These are phyloP conservation scores for Dermatophagoides farinae DNA, from an alignment of 1,140 invertebrate species.

Conservation along the genomic window DNA sequence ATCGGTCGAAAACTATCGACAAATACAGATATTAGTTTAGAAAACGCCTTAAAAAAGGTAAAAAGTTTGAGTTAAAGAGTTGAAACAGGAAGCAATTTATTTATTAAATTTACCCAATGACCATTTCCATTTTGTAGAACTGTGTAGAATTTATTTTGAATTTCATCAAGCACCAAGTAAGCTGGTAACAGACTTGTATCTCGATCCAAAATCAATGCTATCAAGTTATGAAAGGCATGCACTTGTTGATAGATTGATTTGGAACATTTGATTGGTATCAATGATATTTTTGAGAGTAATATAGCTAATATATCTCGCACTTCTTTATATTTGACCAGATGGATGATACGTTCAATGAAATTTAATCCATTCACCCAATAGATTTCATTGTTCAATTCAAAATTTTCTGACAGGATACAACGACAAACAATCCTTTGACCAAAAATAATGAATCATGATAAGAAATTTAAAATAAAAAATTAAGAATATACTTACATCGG, in stretches of 20 bases:
- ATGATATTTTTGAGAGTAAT: slow-evolving; percentile 59
- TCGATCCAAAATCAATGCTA: slow-evolving; percentile 73
- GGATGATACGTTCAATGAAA: slow-evolving; percentile 61
- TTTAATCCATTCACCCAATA: slow-evolving; percentile 69
- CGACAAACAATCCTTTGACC: slow-evolving; percentile 71
- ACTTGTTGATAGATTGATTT: slow-evolving; percentile 55
- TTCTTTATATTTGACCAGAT: slow-evolving; percentile 74
- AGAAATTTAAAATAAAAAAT: too few relatives aligned
- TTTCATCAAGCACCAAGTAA: slow-evolving; percentile 84
- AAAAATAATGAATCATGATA: too few relatives aligned
- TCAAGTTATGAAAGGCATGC: slow-evolving; percentile 51
- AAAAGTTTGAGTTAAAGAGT: neutral
- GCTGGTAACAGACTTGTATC: slow-evolving; percentile 74
- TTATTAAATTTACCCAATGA: slow-evolving; percentile 68
- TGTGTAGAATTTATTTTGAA: slow-evolving; percentile 40
- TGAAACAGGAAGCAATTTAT: neutral
- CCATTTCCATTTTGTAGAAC: slow-evolving; percentile 40
- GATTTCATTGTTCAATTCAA: slow-evolving; percentile 48
- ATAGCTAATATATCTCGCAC: slow-evolving; percentile 28
- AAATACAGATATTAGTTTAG: slow-evolving; percentile 61
- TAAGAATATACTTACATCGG: neutral
- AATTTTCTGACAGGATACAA: slow-evolving; percentile 51
- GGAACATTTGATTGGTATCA: slow-evolving; percentile 48
- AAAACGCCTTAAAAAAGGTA: slow-evolving; percentile 45
- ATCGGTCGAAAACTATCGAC: slow-evolving; percentile 72